Conservation (phyloP, 2,888 invertebrate genomes). For the Acronicta leporina region DNA sequence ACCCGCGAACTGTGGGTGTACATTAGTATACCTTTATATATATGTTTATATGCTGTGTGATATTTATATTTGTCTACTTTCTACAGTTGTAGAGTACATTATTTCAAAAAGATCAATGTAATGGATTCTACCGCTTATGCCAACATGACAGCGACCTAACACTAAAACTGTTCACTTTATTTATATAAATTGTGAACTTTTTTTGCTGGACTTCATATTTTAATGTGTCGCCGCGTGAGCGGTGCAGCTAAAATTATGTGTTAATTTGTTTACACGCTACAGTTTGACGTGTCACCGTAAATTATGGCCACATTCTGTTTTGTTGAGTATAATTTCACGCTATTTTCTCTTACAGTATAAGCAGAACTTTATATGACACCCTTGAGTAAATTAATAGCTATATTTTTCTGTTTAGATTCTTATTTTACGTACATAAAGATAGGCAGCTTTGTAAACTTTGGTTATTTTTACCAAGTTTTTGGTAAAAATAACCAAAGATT, state of each 20-base stretch:
- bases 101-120: no score
- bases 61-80: no score
- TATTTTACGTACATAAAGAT: no score
- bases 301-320: conserved; percentile 45
- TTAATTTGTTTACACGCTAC: conserved; percentile 51
- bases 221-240: conserved; percentile 35
- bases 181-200: conserved; percentile 4
- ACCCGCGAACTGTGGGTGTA: no score
- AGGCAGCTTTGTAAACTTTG: no score
- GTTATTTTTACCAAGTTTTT: no score
- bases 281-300: conserved; percentile 47
- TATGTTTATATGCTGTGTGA: no score
- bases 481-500: no score
- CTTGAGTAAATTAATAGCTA: conserved; percentile 3
- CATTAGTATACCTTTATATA: no score
- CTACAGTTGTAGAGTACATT: no score
- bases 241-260: conserved; percentile 51
- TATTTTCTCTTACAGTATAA: conserved; percentile 34
- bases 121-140: no score
- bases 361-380: conserved; percentile 24
- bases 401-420: no score
- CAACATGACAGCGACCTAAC: conserved; percentile 1
- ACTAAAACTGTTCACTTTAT: conserved; percentile 1
- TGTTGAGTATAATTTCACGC: conserved; percentile 43
- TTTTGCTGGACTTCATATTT: conserved; percentile 36